A percentile compares a stretch with the other conserved stretches of the same genome.
Evolutionary conservation across 2,888 invertebrate genomes (phyloP).

Genomic region (Deroplatys truncata): DNA sequence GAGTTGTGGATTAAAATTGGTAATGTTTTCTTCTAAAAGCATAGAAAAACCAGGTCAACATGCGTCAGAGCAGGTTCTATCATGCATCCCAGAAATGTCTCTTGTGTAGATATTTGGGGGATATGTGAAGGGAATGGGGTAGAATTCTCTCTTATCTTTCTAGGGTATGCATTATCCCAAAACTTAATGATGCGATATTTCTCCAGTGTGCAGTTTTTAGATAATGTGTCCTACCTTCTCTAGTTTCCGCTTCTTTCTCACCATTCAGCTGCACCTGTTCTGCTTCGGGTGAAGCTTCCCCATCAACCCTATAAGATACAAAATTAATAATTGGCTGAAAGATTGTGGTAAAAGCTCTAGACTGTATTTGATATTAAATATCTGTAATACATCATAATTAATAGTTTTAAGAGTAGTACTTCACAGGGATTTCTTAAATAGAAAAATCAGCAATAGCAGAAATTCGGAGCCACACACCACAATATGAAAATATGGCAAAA

Average conservation of each 20-base stretch:
- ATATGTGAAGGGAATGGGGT: background rate
- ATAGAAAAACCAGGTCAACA: background rate
- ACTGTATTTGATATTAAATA: no score
- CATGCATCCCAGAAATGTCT: background rate
- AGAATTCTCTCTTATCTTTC: background rate
- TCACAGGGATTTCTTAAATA: no score
- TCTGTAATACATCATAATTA: no score
- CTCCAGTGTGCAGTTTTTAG: background rate
- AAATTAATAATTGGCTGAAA: background rate
- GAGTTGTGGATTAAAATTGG: background rate
- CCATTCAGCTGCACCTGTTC: conserved; percentile 49
- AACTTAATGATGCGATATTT: background rate
- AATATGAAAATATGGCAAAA: no score
- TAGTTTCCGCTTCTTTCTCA: conserved; percentile 39
- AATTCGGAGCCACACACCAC: no score
- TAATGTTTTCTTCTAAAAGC: background rate
- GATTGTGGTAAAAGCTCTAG: no score
- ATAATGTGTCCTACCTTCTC: conserved; percentile 38
- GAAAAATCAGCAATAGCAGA: no score
- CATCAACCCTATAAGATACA: conserved; percentile 33
- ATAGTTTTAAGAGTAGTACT: no score
- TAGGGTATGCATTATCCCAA: background rate
- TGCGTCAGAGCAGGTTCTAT: background rate
- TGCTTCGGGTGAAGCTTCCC: conserved; percentile 40
- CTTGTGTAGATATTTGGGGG: background rate